phyloP scores from a whole-genome alignment of 2,888 invertebrate genomes.

The Theretra japonica region DNA sequence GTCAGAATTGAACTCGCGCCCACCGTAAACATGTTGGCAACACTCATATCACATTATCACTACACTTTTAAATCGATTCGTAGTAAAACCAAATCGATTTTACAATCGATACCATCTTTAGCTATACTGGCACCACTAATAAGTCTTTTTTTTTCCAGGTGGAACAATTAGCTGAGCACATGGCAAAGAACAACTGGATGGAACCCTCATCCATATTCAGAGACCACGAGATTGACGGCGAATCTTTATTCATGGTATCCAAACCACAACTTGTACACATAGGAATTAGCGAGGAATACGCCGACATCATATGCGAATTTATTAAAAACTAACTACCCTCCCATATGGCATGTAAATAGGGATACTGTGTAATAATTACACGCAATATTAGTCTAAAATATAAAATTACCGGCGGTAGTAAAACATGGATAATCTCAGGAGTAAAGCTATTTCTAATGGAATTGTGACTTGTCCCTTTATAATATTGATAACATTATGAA shows the following conservation, averaged over 20 bases:
- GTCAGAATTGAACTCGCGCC: too few relatives aligned
- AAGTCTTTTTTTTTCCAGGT: conserved; percentile 54
- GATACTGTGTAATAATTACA: conserved; percentile 1
- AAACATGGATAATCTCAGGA: too few relatives aligned
- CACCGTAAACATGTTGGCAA: too few relatives aligned
- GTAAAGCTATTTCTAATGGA: too few relatives aligned
- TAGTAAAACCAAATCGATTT: background rate
- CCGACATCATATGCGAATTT: conserved; percentile 65
- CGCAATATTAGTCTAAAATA: conserved; percentile 10
- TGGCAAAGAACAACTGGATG: conserved; percentile 63
- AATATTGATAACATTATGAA: background rate
- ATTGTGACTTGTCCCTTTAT: too few relatives aligned
- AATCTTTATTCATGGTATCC: conserved; percentile 69
- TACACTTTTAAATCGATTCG: background rate
- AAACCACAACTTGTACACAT: conserved; percentile 67
- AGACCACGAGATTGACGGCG: conserved; percentile 79
- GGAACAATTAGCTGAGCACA: conserved; percentile 58
- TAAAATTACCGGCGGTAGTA: background rate
- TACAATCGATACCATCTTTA: too few relatives aligned
- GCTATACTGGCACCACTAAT: background rate
- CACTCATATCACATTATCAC: too few relatives aligned
- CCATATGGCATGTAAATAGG: background rate
- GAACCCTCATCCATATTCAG: conserved; percentile 65
- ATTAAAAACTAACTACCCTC: conserved; percentile 53
- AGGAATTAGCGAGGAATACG: conserved; percentile 69